Evolutionary conservation across 2,113 vertebrate genomes (phyloP), one percentile per base, ranked within the genome.

Genomic region (Zosterops japonicus): DNA sequence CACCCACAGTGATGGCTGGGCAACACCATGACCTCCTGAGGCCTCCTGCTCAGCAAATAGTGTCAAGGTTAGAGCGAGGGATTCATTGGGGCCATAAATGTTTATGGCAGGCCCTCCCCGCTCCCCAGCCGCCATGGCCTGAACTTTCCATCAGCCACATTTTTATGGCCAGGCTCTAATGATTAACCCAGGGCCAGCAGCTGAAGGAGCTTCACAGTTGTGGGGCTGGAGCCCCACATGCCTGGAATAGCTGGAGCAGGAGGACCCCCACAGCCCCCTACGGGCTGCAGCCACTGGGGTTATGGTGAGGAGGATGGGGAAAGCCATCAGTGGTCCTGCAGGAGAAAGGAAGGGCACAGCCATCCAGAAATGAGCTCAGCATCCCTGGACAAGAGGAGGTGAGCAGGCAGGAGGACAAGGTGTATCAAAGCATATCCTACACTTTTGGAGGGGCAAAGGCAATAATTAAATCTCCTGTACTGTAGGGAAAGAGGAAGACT

Each of bases 91-190:
- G 92, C 81, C 82, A 90, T 97, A 96, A 90, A 95, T 71, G 89
- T 97, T 97, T 97, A 97, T 92, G 94, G 76, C 90, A 89, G 89
- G 93, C 91, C 93, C 94, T 92, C 61, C 68, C 67, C 1, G 6
- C 82, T 83, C 83, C 83, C 60, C 83, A 83, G 88, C 83, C 88
- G 25, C 84, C 87, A 81, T 87, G 21, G 97, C 91, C 87, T 94
- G 97, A 97, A 97, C 96, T 98, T 98, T 98, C 98, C 98, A 97
- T 98, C 97, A 97, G 96, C 93, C 82, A 93, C 8, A 18, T 80
- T 86, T 98, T 98, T 97, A 98, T 97, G 96, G 79, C 71, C 0
- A 8, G n/a, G 23, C 83, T 96, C 90, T 97, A 98, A 98, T 98
- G 71, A 98, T 98, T 98, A 98, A 98, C 97, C 87, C 5, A 0